Conservation (phyloP, 2,888 invertebrate species). For the Lapara coniferarum region DNA sequence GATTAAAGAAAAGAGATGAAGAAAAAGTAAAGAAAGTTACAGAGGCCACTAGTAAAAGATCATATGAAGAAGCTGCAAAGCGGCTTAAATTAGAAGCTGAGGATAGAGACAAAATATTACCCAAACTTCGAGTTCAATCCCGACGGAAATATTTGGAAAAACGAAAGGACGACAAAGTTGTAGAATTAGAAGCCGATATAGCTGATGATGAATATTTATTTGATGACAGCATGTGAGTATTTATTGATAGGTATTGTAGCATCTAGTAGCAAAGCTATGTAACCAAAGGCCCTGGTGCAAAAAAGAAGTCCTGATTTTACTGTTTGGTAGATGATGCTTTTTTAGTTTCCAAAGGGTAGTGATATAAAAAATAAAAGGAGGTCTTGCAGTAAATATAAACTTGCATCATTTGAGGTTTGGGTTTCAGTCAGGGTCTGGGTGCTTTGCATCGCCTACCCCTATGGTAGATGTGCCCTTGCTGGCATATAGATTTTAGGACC, state of each 20-base stretch:
- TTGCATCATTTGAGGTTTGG: too few species aligned
- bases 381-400: too few species aligned
- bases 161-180: constrained; percentile 97
- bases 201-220: constrained; percentile 98
- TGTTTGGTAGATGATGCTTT: too few species aligned
- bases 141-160: constrained; percentile 97
- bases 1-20: constrained; percentile 95
- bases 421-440: too few species aligned
- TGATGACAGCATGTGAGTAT: constrained; percentile 89
- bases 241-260: too few species aligned
- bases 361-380: too few species aligned
- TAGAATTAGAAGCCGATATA: constrained; percentile 97
- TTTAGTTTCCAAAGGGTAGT: too few species aligned
- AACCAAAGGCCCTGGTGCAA: not conserved
- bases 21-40: constrained; percentile 92
- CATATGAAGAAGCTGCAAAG: constrained; percentile 95
- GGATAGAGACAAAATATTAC: constrained; percentile 93
- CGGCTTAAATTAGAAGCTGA: constrained; percentile 94
- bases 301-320: too few species aligned
- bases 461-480: too few species aligned
- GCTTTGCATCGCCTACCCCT: too few species aligned
- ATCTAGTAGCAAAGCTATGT: constrained; percentile 55
- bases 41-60: constrained; percentile 86
- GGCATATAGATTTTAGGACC: too few species aligned
- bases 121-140: constrained; percentile 94